These are phyloP conservation scores for Antitype chi DNA, from an alignment of 2,888 invertebrate genomes.

Conservation along the genomic window DNA sequence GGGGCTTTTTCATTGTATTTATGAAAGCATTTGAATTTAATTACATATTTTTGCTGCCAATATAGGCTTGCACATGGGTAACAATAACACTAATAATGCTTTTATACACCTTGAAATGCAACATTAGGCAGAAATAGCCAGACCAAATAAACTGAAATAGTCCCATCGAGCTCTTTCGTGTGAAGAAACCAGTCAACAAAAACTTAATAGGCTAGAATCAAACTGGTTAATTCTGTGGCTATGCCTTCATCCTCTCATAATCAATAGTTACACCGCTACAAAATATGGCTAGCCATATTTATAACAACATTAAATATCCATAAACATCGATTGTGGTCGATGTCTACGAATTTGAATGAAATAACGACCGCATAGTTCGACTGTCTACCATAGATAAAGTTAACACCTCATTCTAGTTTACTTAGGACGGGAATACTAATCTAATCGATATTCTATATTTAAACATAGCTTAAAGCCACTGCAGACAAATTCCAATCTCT, in stretches of 20 bases:
- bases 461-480: slow-evolving; percentile 17
- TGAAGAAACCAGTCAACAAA: no score
- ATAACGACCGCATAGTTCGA: slow-evolving; percentile 25
- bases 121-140: background rate
- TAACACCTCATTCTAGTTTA: slow-evolving; percentile 40
- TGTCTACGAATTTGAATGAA: slow-evolving; percentile 34
- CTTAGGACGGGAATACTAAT: slow-evolving; percentile 52
- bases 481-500: slow-evolving; percentile 17
- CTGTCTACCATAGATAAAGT: slow-evolving; percentile 46
- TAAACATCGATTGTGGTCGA: slow-evolving; percentile 16
- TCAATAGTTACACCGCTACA: background rate
- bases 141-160: background rate
- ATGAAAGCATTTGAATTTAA: background rate
- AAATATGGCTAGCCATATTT: slow-evolving; percentile 6
- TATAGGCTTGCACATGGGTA: no score
- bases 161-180: no score
- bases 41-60: background rate
- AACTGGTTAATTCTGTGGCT: background rate
- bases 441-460: slow-evolving; percentile 49
- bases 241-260: background rate
- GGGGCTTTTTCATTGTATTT: slow-evolving; percentile 2
- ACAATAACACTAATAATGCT: no score
- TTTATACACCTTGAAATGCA: no score
- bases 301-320: slow-evolving; percentile 38
- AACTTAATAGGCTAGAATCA: background rate